Evolutionary conservation across 2,888 invertebrate species (phyloP).

Genomic region (Zygaena filipendulae): DNA sequence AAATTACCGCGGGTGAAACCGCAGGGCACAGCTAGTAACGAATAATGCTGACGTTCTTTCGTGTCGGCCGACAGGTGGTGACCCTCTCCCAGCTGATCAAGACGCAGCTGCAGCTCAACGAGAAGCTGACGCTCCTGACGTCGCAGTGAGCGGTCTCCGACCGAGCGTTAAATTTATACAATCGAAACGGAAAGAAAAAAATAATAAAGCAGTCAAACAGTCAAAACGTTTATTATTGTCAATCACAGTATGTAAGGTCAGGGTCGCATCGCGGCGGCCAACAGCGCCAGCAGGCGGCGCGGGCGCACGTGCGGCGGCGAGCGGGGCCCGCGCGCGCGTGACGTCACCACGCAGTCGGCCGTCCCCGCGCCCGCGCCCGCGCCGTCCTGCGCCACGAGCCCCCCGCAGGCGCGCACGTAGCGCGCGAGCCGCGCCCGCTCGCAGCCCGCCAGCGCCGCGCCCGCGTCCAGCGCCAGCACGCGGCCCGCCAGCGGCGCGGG

Average conservation of each 20-base stretch:
- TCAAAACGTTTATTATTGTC: too few species aligned
- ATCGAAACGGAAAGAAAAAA: too few species aligned
- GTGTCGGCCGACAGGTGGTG: constrained; percentile 59
- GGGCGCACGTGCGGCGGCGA: constrained; percentile 44
- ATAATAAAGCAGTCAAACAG: too few species aligned
- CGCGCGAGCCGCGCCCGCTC: constrained; percentile 34
- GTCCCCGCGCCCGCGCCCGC: too few species aligned
- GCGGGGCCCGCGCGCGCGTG: too few species aligned
- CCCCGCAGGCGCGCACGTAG: constrained; percentile 73
- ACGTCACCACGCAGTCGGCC: too few species aligned
- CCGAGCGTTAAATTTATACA: too few species aligned
- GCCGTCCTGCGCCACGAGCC: constrained; percentile 42
- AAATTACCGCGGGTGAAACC: too few species aligned
- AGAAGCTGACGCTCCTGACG: constrained; percentile 90
- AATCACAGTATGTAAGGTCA: too few species aligned
- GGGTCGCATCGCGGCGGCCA: too few species aligned
- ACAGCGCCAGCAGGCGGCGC: constrained; percentile 20
- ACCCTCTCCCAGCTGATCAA: constrained; percentile 96
- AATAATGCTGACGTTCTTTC: too few species aligned
- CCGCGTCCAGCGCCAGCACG: constrained; percentile 46
- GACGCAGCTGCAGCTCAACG: constrained; percentile 95
- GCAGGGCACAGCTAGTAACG: not conserved
- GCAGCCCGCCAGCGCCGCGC: constrained; percentile 25
- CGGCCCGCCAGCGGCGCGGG: constrained; percentile 55
- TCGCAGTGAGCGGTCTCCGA: too few species aligned